These are phyloP conservation scores for Drosophila nigricruria DNA, from an alignment of 2,888 invertebrate species.

Conservation along the genomic window DNA sequence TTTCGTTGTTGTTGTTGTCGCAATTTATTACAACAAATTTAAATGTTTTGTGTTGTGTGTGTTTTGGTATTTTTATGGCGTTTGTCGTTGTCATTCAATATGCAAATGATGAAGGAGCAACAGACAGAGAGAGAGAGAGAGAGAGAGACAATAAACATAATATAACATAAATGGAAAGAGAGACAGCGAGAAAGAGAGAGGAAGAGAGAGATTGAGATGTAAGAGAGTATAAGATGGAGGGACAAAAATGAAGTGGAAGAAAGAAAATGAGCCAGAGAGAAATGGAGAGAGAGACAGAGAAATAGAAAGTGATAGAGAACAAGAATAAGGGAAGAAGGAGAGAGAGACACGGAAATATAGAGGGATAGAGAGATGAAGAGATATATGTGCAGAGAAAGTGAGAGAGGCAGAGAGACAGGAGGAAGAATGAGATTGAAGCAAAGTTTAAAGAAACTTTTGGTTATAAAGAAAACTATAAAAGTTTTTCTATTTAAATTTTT, in stretches of 20 bases:
- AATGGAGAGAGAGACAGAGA: not conserved
- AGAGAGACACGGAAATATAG: accelerated
- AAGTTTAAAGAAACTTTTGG: too few species aligned
- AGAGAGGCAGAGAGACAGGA: too few species aligned
- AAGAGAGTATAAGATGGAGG: not conserved
- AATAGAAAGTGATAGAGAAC: not conserved
- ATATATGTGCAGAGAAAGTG: too few species aligned
- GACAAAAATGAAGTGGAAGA: not conserved
- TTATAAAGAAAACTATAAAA: too few species aligned
- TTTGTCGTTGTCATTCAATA: slow-evolving; percentile 47
- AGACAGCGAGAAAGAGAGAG: not conserved
- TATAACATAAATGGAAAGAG: too few species aligned
- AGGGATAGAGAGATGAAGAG: not conserved
- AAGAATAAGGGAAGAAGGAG: not conserved
- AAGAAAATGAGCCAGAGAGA: not conserved
- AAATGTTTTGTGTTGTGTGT: slow-evolving; percentile 70
- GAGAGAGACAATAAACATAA: too few species aligned
- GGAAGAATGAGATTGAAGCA: too few species aligned
- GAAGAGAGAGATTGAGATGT: not conserved
- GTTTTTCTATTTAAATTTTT: too few species aligned
- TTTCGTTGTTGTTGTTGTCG: slow-evolving; percentile 35
- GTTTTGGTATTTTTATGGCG: slow-evolving; percentile 72
- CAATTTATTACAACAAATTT: slow-evolving; percentile 82
- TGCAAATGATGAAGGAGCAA: slow-evolving; percentile 33
- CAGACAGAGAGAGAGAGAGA: not conserved